Percentiles rank a stretch among this genome's conserved stretches.
Evolutionary conservation across 2,113 vertebrate genomes (phyloP).

Genomic region (Myrmecophaga tridactyla): DNA sequence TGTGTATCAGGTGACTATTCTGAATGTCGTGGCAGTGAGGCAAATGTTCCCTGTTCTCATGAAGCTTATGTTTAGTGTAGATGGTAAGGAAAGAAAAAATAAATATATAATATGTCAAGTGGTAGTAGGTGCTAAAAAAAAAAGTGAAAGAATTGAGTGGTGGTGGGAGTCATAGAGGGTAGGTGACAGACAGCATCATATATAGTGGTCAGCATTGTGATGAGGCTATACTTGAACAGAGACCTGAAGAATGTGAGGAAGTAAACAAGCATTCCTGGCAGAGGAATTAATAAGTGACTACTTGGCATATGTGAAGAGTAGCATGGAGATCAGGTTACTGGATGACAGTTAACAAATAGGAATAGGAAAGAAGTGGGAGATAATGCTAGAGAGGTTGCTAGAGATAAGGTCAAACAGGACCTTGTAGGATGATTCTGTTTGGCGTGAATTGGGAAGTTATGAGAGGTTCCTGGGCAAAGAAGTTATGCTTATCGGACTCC

Average conservation of each 20-base stretch:
- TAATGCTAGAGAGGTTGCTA: neutral
- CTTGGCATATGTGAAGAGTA: neutral
- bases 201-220: neutral
- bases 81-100: neutral
- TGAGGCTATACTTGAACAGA: neutral
- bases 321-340: neutral
- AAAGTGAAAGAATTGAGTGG: neutral
- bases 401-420: neutral
- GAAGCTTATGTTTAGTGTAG: neutral
- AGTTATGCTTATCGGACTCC: neutral
- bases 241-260: neutral
- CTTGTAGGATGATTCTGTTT: neutral
- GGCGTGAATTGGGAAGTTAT: neutral
- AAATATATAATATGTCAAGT: neutral
- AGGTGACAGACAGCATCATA: neutral
- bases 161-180: neutral
- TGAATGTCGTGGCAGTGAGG: neutral
- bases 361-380: neutral
- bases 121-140: neutral
- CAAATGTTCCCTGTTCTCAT: neutral
- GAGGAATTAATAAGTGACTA: no score
- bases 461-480: slow-evolving; percentile 8
- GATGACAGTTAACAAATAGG: neutral
- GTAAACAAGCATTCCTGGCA: neutral
- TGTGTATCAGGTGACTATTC: neutral